Conservation (phyloP, 2,797 vertebrate species). For the Nothura maculosa region DNA sequence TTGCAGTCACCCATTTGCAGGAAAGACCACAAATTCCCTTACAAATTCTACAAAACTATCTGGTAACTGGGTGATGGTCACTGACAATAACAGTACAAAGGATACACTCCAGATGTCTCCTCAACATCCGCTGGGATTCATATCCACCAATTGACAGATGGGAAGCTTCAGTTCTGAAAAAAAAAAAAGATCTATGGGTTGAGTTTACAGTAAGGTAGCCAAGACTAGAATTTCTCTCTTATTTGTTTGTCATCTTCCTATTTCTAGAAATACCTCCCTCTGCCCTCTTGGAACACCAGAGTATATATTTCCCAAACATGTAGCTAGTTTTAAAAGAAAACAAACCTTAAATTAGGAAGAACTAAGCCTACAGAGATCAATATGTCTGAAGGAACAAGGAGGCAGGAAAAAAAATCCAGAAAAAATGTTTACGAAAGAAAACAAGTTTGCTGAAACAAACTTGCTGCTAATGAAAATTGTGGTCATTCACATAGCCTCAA, state of each 20-base stretch:
- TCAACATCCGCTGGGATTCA: constrained; percentile 1
- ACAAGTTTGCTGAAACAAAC: not conserved
- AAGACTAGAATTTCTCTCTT: constrained; percentile 30
- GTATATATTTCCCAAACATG: constrained; percentile 24
- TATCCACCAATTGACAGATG: constrained; percentile 26
- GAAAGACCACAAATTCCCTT: not conserved
- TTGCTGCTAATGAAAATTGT: not conserved
- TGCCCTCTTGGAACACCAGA: constrained; percentile 26
- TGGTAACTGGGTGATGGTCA: not conserved
- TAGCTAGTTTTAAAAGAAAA: constrained; percentile 33
- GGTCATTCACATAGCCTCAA: not conserved
- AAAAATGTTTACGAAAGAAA: not conserved
- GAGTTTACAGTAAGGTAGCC: constrained; percentile 50
- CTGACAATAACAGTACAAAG: not conserved
- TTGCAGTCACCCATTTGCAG: not conserved
- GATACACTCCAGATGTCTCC: constrained; percentile 44
- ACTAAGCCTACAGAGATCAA: constrained; percentile 10
- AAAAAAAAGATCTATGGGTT: not conserved
- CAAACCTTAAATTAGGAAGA: constrained; percentile 12
- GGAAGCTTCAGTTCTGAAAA: constrained; percentile 18
- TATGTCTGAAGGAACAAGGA: not conserved
- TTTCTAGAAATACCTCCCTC: constrained; percentile 39
- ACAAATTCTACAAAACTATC: constrained; percentile 13
- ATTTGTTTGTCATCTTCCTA: constrained; percentile 46
- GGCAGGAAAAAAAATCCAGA: not conserved